Percentiles rank a stretch among this genome's conserved stretches.
These are phyloP conservation scores for Gallinago jamesoni DNA, from an alignment of 2,113 vertebrate species.

Conservation along the genomic window DNA sequence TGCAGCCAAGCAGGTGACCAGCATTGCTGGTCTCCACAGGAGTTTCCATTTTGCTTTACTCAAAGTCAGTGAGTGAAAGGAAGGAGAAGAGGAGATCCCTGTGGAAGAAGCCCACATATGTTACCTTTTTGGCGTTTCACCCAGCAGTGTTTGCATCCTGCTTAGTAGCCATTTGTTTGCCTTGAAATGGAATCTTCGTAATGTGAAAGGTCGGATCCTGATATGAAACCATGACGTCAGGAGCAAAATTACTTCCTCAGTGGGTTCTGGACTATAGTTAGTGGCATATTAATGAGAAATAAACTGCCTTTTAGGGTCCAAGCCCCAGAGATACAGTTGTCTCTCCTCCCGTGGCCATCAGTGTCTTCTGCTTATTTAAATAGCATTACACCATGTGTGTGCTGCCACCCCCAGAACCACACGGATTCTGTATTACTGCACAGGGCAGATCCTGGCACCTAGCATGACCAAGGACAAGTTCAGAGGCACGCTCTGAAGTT, in stretches of 20 bases:
- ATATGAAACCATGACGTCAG: rapidly evolving
- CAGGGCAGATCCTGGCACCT: background rate
- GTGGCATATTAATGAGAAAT: background rate
- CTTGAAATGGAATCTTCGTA: background rate
- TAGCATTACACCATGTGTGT: background rate
- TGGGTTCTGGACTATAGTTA: background rate
- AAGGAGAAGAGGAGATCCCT: background rate
- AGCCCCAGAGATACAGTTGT: background rate
- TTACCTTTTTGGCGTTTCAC: background rate
- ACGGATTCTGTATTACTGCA: background rate
- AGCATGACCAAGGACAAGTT: background rate
- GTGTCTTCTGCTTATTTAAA: background rate
- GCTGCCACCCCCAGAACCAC: background rate
- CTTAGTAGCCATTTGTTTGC: background rate
- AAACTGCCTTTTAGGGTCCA: background rate
- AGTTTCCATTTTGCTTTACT: background rate
- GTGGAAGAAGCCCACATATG: background rate
- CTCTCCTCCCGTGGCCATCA: background rate
- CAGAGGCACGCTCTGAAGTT: constrained; percentile 34
- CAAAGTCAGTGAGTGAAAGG: background rate
- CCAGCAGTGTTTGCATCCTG: background rate
- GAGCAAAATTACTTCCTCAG: background rate
- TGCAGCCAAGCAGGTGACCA: background rate
- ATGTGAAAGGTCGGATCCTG: background rate
- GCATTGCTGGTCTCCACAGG: background rate